Base-by-base conservation (phyloP, 1,140 invertebrate species). In the Elysia chlorotica region DNA sequence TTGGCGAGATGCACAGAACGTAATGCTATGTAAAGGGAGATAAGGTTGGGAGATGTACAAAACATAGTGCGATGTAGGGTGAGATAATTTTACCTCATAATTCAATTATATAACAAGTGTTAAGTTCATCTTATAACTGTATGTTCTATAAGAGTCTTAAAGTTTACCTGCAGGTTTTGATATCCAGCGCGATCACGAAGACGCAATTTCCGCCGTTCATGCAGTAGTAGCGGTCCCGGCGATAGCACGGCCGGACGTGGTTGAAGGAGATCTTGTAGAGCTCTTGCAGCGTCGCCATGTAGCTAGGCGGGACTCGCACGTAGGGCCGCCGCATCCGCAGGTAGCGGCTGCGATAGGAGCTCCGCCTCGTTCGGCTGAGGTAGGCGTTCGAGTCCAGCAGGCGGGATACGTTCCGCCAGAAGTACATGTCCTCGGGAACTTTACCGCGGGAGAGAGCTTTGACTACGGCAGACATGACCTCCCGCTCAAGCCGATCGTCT, bases 161-260 rank as follows among this genome's bases (percentile, higher is more conserved):
- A 28, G 38, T 72, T 78, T 68, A 80, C 79, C 77, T 78, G 71
- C 79, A 80, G 0, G 79, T 80, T 76, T 78, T 80, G 31, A 80
- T 77, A 63, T 80, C 77, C 66, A 80, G 70, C 28, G 79, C 77
- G 14, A 74, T 75, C 30, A 80, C 75, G 67, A 75, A 78, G n/a
- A 80, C 72, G 59, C 79, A 78, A 35, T 73, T 78, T 30, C 79
- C 79, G 0, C 74, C 79, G 67, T 80, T 80, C 65, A 80, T 70
- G 67, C 79, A 80, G 74, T 78, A 80, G 66, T 71, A 76, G 33
- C 77, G 69, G 71, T 78, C 77, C 4, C 35, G 57, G 63, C 70
- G 56, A 56, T 48, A 63, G 67, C 79, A 80, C 19, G 77, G 72
- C 63, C 66, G 48, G 62, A 76, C 75, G 65, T 76, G 75, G 1